Percentiles rank a stretch among this genome's conserved stretches.
Evolutionary conservation across 1,140 invertebrate genomes (phyloP).

Genomic region (Cryptotermes secundus): DNA sequence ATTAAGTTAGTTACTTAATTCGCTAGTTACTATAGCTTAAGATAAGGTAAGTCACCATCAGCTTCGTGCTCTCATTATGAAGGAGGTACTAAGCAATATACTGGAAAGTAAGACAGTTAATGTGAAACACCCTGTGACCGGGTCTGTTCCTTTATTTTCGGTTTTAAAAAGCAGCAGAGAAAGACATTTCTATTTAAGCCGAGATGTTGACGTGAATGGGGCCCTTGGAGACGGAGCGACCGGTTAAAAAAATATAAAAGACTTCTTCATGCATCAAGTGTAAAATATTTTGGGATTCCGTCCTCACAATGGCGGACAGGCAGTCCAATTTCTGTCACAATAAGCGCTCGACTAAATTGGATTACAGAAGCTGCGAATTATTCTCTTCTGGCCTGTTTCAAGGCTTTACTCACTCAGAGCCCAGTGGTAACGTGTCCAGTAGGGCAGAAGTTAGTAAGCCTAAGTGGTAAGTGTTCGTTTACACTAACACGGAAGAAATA

Average conservation of each 20-base stretch:
- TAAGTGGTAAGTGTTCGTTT: no score
- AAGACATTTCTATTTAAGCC: conserved; percentile 16
- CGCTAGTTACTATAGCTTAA: no score
- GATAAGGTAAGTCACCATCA: no score
- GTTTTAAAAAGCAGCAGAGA: not conserved
- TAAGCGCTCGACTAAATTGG: not conserved
- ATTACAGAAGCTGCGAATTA: not conserved
- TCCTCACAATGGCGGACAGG: not conserved
- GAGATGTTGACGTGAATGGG: not conserved
- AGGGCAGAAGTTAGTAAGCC: no score
- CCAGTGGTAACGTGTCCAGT: no score
- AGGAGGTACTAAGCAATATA: no score
- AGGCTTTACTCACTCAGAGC: not conserved
- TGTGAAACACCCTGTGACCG: not conserved
- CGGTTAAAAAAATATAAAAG: not conserved
- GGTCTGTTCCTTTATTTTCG: not conserved
- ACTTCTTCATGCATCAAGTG: conserved; percentile 11
- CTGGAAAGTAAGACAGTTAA: not conserved
- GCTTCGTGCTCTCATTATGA: no score
- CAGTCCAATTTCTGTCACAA: not conserved
- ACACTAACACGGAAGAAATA: no score
- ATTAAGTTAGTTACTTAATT: no score
- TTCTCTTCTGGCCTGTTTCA: not conserved
- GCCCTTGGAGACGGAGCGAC: not conserved
- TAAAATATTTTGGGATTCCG: not conserved